Percentiles rank a stretch among this genome's conserved stretches.
phyloP scores from a whole-genome alignment of 2,797 vertebrate genomes.

The Hybognathus amarus region DNA sequence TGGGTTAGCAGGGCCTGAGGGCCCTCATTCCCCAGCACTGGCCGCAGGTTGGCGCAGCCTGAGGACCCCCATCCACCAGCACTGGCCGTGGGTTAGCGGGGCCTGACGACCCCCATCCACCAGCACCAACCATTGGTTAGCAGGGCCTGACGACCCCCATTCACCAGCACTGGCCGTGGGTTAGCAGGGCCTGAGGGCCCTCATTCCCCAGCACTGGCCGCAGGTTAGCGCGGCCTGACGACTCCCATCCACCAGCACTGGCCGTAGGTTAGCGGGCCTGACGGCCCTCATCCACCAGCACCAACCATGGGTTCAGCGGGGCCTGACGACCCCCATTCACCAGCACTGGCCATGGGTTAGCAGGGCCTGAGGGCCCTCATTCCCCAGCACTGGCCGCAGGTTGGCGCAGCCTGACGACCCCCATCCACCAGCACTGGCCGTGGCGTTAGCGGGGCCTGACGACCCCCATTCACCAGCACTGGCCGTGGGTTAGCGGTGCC shows the following conservation, averaged over 20 bases:
- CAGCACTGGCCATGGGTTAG: not conserved
- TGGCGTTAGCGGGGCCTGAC: not conserved
- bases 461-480: not conserved
- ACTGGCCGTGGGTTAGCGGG: no score
- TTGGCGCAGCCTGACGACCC: not conserved
- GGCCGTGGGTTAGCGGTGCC: not conserved
- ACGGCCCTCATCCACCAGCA: not conserved
- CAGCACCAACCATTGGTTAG: not conserved
- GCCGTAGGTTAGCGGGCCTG: not conserved
- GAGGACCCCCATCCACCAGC: not conserved
- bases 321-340: not conserved
- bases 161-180: not conserved
- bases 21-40: not conserved
- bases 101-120: not conserved
- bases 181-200: not conserved
- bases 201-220: not conserved
- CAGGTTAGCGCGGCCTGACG: not conserved
- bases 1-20: no score
- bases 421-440: not conserved
- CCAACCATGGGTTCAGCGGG: not conserved
- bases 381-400: not conserved
- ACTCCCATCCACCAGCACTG: not conserved
- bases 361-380: not conserved
- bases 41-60: no score
- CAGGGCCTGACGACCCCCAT: not conserved